These are phyloP conservation scores for Sebastes hopkinsi DNA, from an alignment of 2,797 vertebrate genomes.

Conservation along the genomic window DNA sequence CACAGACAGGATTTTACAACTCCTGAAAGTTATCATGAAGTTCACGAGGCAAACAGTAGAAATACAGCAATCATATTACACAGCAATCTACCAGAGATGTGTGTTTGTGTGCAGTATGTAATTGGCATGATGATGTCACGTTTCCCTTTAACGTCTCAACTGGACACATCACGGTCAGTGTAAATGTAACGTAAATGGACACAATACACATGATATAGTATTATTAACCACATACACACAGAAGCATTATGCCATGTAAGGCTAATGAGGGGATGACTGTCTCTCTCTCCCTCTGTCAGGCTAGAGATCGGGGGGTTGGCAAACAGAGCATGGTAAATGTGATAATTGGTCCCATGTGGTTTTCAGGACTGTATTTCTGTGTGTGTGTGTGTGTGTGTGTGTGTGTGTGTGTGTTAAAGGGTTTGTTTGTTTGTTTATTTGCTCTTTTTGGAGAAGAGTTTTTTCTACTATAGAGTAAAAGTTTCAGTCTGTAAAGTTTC, in stretches of 20 bases:
- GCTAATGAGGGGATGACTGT: conserved; percentile 63
- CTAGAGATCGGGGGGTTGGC: conserved; percentile 34
- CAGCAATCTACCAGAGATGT: too few relatives aligned
- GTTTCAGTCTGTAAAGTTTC: conserved; percentile 13
- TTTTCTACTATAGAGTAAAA: neutral
- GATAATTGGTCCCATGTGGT: conserved; percentile 79
- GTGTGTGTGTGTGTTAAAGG: conserved; percentile 8
- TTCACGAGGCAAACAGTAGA: too few relatives aligned
- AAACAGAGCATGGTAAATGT: conserved; percentile 63
- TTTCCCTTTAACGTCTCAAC: too few relatives aligned
- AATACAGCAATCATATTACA: too few relatives aligned
- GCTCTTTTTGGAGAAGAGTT: conserved; percentile 13
- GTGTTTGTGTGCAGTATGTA: too few relatives aligned
- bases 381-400: neutral
- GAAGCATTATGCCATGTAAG: conserved; percentile 8
- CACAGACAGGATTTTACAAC: too few relatives aligned
- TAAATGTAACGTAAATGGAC: too few relatives aligned
- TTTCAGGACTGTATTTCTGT: conserved; percentile 24
- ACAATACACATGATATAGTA: too few relatives aligned
- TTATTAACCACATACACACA: conserved; percentile 2
- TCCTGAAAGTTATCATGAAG: too few relatives aligned
- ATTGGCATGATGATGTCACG: too few relatives aligned
- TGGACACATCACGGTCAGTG: too few relatives aligned
- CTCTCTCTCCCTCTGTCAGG: conserved; percentile 42
- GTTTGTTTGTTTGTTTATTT: conserved; percentile 53